Evolutionary conservation across 2,888 invertebrate species (phyloP).

Genomic region (Drosophila mulleri): DNA sequence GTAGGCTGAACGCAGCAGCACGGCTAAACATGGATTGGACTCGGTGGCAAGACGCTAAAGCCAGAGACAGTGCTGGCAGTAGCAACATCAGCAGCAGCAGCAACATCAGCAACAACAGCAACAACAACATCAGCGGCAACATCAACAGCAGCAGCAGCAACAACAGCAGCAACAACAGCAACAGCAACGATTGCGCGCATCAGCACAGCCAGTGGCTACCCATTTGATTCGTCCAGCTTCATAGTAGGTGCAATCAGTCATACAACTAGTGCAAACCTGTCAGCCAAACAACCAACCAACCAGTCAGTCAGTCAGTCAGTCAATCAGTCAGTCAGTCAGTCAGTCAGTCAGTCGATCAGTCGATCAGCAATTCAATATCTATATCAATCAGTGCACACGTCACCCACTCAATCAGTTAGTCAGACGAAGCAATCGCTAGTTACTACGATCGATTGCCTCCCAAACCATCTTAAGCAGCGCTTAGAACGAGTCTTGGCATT

Average conservation of each 20-base stretch:
- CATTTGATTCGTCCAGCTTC: conserved; percentile 83
- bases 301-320: conserved; percentile 35
- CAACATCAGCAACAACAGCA: conserved; percentile 30
- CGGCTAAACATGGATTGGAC: conserved; percentile 84
- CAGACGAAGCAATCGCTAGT: conserved; percentile 16
- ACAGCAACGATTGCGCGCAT: conserved; percentile 65
- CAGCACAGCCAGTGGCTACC: conserved; percentile 82
- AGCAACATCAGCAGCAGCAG: conserved; percentile 67
- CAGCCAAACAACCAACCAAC: conserved; percentile 44
- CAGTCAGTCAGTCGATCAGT: conserved; percentile 41
- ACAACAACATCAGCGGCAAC: conserved; percentile 63
- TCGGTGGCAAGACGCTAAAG: conserved; percentile 83
- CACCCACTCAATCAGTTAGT: conserved; percentile 11
- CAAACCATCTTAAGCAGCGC: conserved; percentile 13
- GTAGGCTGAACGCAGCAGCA: conserved; percentile 56
- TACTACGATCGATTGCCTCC: conserved; percentile 23
- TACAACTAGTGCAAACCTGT: conserved; percentile 54
- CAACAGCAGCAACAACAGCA: conserved; percentile 55
- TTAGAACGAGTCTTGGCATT: conserved; percentile 9
- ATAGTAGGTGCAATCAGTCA: conserved; percentile 76
- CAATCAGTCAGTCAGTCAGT: conserved; percentile 36
- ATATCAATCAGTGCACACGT: conserved; percentile 14
- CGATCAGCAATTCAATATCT: conserved; percentile 35
- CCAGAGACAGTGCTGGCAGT: conserved; percentile 82
- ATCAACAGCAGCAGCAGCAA: conserved; percentile 5